Percentiles rank a stretch among this genome's conserved stretches.
These are phyloP conservation scores for Aspidiotus destructor DNA, from an alignment of 2,888 invertebrate species.

Conservation along the genomic window DNA sequence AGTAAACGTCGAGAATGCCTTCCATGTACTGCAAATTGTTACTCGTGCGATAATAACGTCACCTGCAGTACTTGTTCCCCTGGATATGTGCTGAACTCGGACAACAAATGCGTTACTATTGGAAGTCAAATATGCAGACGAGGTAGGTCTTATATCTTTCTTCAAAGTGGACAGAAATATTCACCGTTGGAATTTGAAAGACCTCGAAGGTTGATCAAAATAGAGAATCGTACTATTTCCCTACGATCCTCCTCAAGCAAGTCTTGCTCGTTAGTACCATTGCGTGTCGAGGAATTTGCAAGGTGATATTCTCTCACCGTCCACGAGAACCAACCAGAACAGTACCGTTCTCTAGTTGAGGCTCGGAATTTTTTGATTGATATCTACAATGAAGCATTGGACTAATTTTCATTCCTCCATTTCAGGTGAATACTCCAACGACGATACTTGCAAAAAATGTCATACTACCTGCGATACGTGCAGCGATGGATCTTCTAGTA, in stretches of 20 bases:
- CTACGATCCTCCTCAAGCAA: not conserved
- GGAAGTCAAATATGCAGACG: conserved; percentile 60
- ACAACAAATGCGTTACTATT: conserved; percentile 60
- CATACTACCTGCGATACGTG: conserved; percentile 74
- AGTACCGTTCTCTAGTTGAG: not conserved
- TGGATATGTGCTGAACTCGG: conserved; percentile 66
- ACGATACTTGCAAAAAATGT: conserved; percentile 52
- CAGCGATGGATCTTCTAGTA: conserved; percentile 60
- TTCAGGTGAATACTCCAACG: conserved; percentile 53
- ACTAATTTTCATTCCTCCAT: not conserved
- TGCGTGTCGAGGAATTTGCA: not conserved
- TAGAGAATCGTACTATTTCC: not conserved
- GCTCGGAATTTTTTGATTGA: not conserved
- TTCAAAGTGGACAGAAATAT: not conserved
- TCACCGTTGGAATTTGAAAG: not conserved
- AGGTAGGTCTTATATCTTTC: conserved; percentile 42
- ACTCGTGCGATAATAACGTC: conserved; percentile 59
- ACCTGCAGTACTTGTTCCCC: conserved; percentile 63
- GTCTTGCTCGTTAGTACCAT: not conserved
- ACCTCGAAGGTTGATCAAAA: not conserved
- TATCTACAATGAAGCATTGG: not conserved
- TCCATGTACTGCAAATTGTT: conserved; percentile 67
- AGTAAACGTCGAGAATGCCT: conserved; percentile 70
- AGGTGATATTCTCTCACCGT: no score
- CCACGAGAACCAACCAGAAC: no score